Evolutionary conservation across 2,797 vertebrate species (phyloP).

Genomic region (Rhynchonycteris naso): DNA sequence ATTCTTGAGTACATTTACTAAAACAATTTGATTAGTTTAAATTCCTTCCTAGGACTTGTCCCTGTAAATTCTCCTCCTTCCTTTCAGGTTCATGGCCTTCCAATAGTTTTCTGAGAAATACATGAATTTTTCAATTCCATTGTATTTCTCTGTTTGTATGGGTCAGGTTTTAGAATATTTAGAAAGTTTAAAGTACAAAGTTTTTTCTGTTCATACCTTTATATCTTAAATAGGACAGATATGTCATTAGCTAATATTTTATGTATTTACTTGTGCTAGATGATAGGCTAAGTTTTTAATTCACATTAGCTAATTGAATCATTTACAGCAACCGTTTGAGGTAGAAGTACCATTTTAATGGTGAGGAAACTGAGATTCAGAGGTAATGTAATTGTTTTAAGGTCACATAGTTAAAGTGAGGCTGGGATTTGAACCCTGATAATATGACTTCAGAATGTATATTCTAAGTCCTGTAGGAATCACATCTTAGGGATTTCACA

Average conservation of each 20-base stretch:
- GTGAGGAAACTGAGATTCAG: slow-evolving; percentile 21
- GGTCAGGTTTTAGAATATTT: neutral
- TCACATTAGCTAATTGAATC: neutral
- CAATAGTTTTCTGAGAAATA: slow-evolving; percentile 18
- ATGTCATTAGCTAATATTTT: neutral
- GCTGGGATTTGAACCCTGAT: neutral
- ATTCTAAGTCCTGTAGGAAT: neutral
- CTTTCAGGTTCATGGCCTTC: neutral
- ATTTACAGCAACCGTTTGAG: neutral
- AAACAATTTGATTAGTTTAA: slow-evolving; percentile 13
- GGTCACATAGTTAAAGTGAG: neutral
- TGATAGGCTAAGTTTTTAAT: neutral
- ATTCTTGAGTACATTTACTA: neutral
- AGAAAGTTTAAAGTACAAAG: neutral
- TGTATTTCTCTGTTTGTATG: neutral
- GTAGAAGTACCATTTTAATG: slow-evolving; percentile 3
- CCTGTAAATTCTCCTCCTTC: neutral
- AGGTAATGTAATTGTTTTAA: neutral
- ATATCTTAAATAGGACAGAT: neutral
- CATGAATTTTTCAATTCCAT: neutral
- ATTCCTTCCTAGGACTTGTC: neutral
- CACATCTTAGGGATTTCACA: neutral
- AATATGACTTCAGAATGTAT: neutral
- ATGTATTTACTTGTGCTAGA: neutral
- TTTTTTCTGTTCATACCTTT: neutral